Conservation (phyloP, 2,888 invertebrate species). For the Trichacis sp. region DNA sequence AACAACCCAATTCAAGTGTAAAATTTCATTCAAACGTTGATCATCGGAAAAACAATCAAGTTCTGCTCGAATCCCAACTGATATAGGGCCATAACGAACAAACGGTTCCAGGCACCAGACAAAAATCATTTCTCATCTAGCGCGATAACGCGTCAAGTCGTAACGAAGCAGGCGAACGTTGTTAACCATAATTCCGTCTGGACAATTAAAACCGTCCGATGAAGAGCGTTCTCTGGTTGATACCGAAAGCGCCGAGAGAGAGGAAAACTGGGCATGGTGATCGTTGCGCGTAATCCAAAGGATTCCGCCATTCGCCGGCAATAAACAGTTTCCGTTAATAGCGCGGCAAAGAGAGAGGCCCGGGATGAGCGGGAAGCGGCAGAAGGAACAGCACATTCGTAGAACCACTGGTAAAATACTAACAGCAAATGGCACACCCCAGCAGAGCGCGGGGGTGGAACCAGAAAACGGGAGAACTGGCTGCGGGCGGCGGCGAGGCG, state of each 20-base stretch:
- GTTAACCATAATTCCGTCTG: constrained; percentile 22
- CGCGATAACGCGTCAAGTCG: not conserved
- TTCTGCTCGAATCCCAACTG: too few species aligned
- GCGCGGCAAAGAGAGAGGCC: constrained; percentile 44
- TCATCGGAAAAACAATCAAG: too few species aligned
- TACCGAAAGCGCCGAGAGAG: constrained; percentile 21
- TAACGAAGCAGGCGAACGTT: too few species aligned
- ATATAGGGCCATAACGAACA: too few species aligned
- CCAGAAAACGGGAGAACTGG: constrained; percentile 44
- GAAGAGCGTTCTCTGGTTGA: constrained; percentile 40
- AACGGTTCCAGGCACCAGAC: not conserved
- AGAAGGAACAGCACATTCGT: constrained; percentile 53
- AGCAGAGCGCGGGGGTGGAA: constrained; percentile 38
- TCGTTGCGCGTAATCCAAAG: constrained; percentile 50
- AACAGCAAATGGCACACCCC: constrained; percentile 69
- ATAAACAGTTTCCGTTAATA: constrained; percentile 66
- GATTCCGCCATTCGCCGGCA: constrained; percentile 58
- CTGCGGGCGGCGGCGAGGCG: constrained; percentile 58
- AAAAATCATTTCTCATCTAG: not conserved
- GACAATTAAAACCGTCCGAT: constrained; percentile 24
- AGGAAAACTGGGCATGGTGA: constrained; percentile 43
- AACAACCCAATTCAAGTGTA: too few species aligned
- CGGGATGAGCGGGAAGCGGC: constrained; percentile 37
- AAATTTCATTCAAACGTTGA: too few species aligned
- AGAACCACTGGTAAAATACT: constrained; percentile 65